phyloP scores from a whole-genome alignment of 2,888 invertebrate genomes.

The Drosophila buzzatii region DNA sequence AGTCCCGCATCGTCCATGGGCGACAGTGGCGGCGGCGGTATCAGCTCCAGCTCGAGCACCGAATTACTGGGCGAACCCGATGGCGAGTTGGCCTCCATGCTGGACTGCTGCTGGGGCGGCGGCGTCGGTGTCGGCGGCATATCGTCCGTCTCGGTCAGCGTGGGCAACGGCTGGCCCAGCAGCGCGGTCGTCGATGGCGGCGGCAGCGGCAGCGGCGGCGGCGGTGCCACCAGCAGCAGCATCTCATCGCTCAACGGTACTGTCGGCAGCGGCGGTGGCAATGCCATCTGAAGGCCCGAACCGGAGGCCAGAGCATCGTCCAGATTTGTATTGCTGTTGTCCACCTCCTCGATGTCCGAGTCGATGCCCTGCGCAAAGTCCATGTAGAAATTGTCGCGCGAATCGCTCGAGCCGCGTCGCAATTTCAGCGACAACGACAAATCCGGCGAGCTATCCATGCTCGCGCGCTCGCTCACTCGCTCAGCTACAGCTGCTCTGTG shows the following conservation, averaged over 20 bases:
- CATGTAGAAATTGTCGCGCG: constrained; percentile 95
- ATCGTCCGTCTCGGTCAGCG: constrained; percentile 81
- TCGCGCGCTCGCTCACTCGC: not conserved
- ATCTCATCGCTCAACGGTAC: constrained; percentile 61
- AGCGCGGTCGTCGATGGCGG: constrained; percentile 45
- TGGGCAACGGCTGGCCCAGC: constrained; percentile 75
- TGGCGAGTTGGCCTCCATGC: constrained; percentile 56
- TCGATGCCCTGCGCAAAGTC: constrained; percentile 96
- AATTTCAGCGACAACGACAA: constrained; percentile 94
- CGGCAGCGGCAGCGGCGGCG: constrained; percentile 74
- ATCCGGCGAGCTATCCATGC: constrained; percentile 93
- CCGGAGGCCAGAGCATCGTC: constrained; percentile 48
- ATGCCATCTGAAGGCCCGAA: constrained; percentile 40
- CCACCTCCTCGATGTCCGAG: constrained; percentile 94
- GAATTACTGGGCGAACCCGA: constrained; percentile 71
- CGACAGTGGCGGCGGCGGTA: constrained; percentile 77
- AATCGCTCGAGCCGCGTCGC: constrained; percentile 94
- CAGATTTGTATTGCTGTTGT: constrained; percentile 87
- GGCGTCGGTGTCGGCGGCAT: constrained; percentile 82
- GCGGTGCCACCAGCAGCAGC: constrained; percentile 60
- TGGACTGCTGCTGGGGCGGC: constrained; percentile 49
- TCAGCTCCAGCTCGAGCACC: constrained; percentile 79
- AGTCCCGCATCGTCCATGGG: constrained; percentile 64
- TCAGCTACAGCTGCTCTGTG: not conserved
- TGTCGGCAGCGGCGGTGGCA: constrained; percentile 61